These are phyloP conservation scores for Sinohyriopsis cumingii DNA, from an alignment of 2,888 invertebrate genomes.

Conservation along the genomic window DNA sequence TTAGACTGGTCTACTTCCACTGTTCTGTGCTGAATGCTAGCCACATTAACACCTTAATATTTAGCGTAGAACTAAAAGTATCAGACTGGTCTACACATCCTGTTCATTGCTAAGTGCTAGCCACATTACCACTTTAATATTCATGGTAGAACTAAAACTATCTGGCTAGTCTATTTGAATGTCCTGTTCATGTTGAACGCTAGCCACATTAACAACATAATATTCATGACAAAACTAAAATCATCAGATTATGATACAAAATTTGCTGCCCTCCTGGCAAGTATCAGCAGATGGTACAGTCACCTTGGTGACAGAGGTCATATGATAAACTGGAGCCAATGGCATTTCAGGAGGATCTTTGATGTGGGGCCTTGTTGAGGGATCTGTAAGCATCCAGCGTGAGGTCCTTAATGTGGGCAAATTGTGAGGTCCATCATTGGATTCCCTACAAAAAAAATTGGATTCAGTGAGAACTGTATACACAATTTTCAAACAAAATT, in stretches of 20 bases:
- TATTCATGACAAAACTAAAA: too few relatives aligned
- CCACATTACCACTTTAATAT: too few relatives aligned
- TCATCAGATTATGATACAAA: constrained; percentile 50
- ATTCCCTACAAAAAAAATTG: constrained; percentile 15
- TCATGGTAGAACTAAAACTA: too few relatives aligned
- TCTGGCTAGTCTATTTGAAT: too few relatives aligned
- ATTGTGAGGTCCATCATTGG: constrained; percentile 6
- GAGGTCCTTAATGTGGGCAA: constrained; percentile 15
- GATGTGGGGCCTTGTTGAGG: constrained; percentile 55
- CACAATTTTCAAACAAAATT: background rate
- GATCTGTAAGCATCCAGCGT: constrained; percentile 45
- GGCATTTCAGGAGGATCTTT: constrained; percentile 46
- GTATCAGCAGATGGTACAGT: constrained; percentile 54
- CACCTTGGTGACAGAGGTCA: constrained; percentile 54
- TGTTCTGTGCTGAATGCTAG: too few relatives aligned
- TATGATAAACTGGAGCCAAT: constrained; percentile 48
- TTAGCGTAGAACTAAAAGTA: too few relatives aligned
- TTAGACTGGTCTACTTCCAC: too few relatives aligned
- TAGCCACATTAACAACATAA: too few relatives aligned
- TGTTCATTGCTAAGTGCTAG: too few relatives aligned
- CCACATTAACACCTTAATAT: too few relatives aligned
- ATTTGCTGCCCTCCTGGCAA: constrained; percentile 59
- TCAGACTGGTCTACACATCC: too few relatives aligned
- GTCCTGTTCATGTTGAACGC: too few relatives aligned
- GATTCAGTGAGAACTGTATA: constrained; percentile 3